phyloP scores from a whole-genome alignment of 2,888 invertebrate species.

The Dicranocentrus wangi region DNA sequence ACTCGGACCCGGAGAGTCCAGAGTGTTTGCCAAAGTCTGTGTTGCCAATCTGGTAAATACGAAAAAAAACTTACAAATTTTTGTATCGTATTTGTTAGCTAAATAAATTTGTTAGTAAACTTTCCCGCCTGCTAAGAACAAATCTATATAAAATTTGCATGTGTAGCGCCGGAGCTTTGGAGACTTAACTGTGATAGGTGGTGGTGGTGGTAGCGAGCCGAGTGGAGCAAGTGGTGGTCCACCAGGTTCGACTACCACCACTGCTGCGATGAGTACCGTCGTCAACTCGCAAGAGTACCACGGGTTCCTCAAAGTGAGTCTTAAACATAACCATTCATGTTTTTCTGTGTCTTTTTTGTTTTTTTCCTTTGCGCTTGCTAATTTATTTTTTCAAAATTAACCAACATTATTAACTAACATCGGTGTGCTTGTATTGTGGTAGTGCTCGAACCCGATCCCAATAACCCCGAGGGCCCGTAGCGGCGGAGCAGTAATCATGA shows the following conservation, averaged over 20 bases:
- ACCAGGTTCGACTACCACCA: neutral
- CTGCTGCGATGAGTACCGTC: neutral
- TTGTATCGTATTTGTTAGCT: too few species aligned
- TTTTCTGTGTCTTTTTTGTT: neutral
- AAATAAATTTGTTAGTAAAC: too few species aligned
- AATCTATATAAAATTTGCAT: too few species aligned
- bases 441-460: too few species aligned
- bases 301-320: conserved; percentile 1
- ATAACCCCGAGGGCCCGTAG: too few species aligned
- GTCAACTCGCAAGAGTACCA: neutral
- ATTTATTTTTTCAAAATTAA: neutral
- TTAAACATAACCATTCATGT: too few species aligned
- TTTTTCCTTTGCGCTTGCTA: neutral
- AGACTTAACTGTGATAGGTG: conserved; percentile 38
- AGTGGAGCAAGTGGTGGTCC: neutral
- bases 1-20: conserved; percentile 63
- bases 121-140: too few species aligned
- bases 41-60: conserved; percentile 67
- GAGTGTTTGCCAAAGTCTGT: conserved; percentile 71
- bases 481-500: neutral
- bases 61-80: too few species aligned
- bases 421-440: too few species aligned
- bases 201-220: neutral
- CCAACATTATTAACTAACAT: too few species aligned
- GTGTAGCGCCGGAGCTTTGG: conserved; percentile 64